phyloP scores from a whole-genome alignment of 2,888 invertebrate species.

The Agrotis clavis region DNA sequence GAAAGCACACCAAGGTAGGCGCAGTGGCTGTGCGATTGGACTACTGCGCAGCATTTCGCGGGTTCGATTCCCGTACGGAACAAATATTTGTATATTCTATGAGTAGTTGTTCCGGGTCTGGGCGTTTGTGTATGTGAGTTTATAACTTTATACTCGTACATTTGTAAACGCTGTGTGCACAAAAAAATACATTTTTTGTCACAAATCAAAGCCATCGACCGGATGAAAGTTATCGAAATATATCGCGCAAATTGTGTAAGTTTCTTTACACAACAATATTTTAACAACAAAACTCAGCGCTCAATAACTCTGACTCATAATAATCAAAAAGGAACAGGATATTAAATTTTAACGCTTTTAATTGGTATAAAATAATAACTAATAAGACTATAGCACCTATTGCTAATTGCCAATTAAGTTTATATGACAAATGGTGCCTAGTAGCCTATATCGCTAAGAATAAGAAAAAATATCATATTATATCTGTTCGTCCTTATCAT shows the following conservation, averaged over 20 bases:
- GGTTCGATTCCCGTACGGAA: too few species aligned
- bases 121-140: too few species aligned
- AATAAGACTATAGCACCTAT: background rate
- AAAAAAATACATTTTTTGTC: too few species aligned
- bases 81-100: too few species aligned
- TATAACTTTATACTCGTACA: too few species aligned
- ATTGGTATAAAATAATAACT: background rate
- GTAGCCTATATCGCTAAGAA: too few species aligned
- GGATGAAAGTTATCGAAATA: background rate
- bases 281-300: background rate
- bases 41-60: too few species aligned
- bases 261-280: background rate
- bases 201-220: background rate
- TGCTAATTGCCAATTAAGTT: conserved; percentile 1
- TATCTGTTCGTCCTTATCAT: background rate
- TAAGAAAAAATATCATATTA: too few species aligned
- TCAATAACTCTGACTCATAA: conserved; percentile 26
- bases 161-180: too few species aligned
- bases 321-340: conserved; percentile 19
- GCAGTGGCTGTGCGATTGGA: too few species aligned
- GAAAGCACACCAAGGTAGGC: too few species aligned
- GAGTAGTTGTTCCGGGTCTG: too few species aligned
- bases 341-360: conserved; percentile 17
- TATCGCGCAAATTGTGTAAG: background rate
- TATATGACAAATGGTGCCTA: background rate